Conservation (phyloP, 2,888 invertebrate species). For the Spodoptera littoralis region DNA sequence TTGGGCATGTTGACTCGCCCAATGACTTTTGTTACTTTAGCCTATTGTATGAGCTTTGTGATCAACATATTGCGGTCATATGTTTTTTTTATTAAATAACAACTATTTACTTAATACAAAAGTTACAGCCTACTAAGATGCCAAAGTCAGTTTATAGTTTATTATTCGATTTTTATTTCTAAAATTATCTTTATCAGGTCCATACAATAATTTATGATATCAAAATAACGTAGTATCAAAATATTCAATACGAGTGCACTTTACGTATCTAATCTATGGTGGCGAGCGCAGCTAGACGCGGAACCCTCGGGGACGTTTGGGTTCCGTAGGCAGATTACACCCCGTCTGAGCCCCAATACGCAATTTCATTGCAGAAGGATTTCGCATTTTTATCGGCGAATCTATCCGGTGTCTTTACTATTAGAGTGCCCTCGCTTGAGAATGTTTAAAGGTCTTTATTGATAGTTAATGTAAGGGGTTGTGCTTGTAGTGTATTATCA, state of each 20-base stretch:
- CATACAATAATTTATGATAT: no score
- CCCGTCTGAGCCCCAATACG: slow-evolving; percentile 87
- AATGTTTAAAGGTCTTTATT: slow-evolving; percentile 46
- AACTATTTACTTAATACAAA: no score
- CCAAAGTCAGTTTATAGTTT: background rate
- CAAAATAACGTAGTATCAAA: background rate
- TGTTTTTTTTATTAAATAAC: no score
- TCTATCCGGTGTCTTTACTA: slow-evolving; percentile 71
- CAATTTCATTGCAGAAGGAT: slow-evolving; percentile 86
- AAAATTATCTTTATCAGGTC: background rate
- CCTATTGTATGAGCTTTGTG: background rate
- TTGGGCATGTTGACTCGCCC: slow-evolving; percentile 2
- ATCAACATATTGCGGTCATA: no score
- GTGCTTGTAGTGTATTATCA: background rate
- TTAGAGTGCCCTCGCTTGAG: slow-evolving; percentile 74
- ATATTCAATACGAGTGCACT: background rate
- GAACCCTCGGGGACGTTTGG: slow-evolving; percentile 83
- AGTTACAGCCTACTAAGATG: no score
- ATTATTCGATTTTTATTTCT: background rate
- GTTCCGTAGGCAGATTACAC: slow-evolving; percentile 86
- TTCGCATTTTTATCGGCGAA: slow-evolving; percentile 84
- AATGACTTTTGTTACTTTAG: slow-evolving; percentile 7
- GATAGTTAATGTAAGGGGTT: slow-evolving; percentile 44
- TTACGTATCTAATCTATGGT: slow-evolving; percentile 67
- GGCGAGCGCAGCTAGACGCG: slow-evolving; percentile 72